Base-by-base conservation (phyloP, 2,888 invertebrate species). In the Eupithecia vulgata region DNA sequence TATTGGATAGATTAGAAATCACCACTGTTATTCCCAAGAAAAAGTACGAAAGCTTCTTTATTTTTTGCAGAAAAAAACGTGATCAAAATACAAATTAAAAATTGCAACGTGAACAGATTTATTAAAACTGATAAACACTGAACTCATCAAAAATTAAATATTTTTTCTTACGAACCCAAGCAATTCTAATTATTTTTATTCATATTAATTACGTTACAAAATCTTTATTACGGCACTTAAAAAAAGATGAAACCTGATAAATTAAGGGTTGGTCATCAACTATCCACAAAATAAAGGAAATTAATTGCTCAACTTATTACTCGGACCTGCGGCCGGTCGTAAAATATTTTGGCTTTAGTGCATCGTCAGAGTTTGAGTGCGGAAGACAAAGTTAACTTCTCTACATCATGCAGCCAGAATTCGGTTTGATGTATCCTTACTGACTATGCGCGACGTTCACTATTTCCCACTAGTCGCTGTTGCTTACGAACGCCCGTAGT, bases 261-360 rank as follows among this genome's bases (percentile, higher is more conserved):
- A 72, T 72, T 67, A 75, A 61, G 68, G 72, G 68, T 40, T 71
- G 68, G 75, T 75, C 70, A 75, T 75, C 75, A 75, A 75, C 72
- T 72, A 75, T 70, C 64, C 40, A 66, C 75, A 59, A 75, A 72
- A 75, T 75, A 75, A 75, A 75, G 72, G 70, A 70, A 73, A 75
- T 70, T 75, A 75, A 75, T 75, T 73, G 72, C 64, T 61, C 52
- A 68, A 75, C 70, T 72, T 72, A 75, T 73, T 75, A 66, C 70
- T 61, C 62, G 61, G 67, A 21, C 59, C 45, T 25, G 61, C 68
- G 69, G 65, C 48, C 67, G 67, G 67, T 72, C 75, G 70, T 72
- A 68, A 68, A 75, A 72, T 72, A 75, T 75, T 75, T 75, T 68
- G 70, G 70, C 70, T 75, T 70, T 75, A 72, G 42, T 73, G 72